These are phyloP conservation scores for Cylloceria caligata DNA, from an alignment of 2,888 invertebrate species.

Conservation along the genomic window DNA sequence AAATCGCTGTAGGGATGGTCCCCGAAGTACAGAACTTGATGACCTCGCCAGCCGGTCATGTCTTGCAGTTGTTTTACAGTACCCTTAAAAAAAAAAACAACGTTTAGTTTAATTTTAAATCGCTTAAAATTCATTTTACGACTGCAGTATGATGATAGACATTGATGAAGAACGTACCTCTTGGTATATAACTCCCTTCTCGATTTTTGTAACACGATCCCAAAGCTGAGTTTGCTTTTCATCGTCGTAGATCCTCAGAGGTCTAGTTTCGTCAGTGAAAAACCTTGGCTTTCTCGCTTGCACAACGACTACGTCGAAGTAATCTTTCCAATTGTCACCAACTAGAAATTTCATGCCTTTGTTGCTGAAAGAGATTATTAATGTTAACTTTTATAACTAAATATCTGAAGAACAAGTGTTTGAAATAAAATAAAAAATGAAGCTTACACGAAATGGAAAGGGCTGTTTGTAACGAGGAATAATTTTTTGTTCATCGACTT, in stretches of 20 bases:
- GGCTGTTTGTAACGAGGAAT: constrained; percentile 98
- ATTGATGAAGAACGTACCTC: constrained; percentile 87
- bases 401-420: background rate
- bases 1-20: constrained; percentile 99
- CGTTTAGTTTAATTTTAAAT: background rate
- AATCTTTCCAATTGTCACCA: constrained; percentile 94
- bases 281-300: constrained; percentile 98
- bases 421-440: constrained; percentile 35
- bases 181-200: constrained; percentile 96
- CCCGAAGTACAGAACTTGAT: constrained; percentile 97
- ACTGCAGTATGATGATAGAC: background rate
- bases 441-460: constrained; percentile 96
- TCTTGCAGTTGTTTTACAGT: constrained; percentile 96
- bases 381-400: background rate
- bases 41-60: constrained; percentile 96
- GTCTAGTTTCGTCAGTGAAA: constrained; percentile 96
- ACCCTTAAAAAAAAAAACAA: constrained; percentile 87
- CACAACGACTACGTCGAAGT: constrained; percentile 97
- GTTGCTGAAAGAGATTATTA: constrained; percentile 87
- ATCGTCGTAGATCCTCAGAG: constrained; percentile 95
- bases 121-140: background rate
- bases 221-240: constrained; percentile 93
- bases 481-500: constrained; percentile 92
- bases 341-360: constrained; percentile 96
- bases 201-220: constrained; percentile 94